Base-by-base conservation (phyloP, 2,797 vertebrate species). In the Smutsia gigantea region DNA sequence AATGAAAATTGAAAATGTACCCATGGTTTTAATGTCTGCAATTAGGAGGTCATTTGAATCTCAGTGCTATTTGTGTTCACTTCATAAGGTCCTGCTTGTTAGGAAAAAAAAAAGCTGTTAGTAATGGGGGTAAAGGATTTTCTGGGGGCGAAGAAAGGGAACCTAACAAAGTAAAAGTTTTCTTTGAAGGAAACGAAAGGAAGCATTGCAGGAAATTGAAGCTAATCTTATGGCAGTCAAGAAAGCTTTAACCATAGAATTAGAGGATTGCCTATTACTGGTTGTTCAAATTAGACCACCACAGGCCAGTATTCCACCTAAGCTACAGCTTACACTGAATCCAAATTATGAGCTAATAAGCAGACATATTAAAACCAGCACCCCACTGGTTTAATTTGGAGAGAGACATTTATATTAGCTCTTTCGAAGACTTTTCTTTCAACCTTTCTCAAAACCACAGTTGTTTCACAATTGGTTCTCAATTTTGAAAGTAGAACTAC, bases 311-410 rank as follows among this genome's bases (percentile, higher is more conserved):
- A 88, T 31, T 39, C 23, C n/a, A 46, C 39, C 42, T 72, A 90
- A 94, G 42, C 25, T 92, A 87, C 92, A 90, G 75, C 63, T 96
- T 74, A 34, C 85, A 81, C 49, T 90, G 66, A 87, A 96, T 93
- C 66, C 31, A 83, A 92, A 92, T 96, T 95, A 74, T 69, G 51
- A 97, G 63, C 61, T 75, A 72, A 69, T 95, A 90, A 90, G 55
- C 81, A 72, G 34, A 77, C 3, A 1, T 57, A 92, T 95, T 94
- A 96, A 92, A 95, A 85, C 57, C 51, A 95, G 59, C n/a, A 92
- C 55, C 91, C 68, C 27, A 88, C 92, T 93, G 74, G 89, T 75
- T 97, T 96, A 69, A 83, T 92, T 95, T 93, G 66, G 66, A 87
- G 84, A 88, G 17, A 90, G 34, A 82, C 29, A 94, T 91, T 83